Evolutionary conservation across 2,113 vertebrate species (phyloP).

Genomic region (Himantopus leucocephalus): DNA sequence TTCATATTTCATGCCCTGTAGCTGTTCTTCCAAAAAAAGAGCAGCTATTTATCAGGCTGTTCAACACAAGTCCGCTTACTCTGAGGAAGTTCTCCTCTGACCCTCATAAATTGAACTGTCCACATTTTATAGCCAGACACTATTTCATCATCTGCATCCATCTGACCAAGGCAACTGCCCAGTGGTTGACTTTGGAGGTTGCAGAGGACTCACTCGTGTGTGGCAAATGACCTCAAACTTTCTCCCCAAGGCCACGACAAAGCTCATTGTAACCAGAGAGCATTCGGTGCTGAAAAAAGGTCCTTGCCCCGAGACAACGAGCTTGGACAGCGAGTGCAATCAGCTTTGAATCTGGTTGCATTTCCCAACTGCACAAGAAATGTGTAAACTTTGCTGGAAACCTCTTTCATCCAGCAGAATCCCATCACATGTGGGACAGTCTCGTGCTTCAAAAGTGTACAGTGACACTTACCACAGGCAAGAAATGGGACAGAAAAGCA

Average conservation of each 20-base stretch:
- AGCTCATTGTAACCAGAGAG: background rate
- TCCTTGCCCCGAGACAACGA: background rate
- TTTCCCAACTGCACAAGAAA: background rate
- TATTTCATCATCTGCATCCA: background rate
- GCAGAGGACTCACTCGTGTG: background rate
- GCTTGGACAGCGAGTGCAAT: background rate
- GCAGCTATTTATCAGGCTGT: background rate
- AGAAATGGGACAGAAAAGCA: background rate
- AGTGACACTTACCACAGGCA: background rate
- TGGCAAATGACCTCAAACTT: background rate
- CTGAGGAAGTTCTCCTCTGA: background rate
- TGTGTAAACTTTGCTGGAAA: background rate
- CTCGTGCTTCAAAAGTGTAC: background rate
- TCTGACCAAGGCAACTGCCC: background rate
- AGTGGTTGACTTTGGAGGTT: background rate
- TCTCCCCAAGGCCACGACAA: background rate
- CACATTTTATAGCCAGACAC: background rate
- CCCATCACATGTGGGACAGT: background rate
- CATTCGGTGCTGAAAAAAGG: background rate
- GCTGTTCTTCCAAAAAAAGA: background rate
- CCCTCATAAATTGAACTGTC: background rate
- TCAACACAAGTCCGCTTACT: background rate
- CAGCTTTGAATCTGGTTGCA: background rate
- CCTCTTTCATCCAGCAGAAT: background rate
- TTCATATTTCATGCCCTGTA: background rate